Conservation (phyloP, 2,888 invertebrate species). For the Dioctria linearis region DNA sequence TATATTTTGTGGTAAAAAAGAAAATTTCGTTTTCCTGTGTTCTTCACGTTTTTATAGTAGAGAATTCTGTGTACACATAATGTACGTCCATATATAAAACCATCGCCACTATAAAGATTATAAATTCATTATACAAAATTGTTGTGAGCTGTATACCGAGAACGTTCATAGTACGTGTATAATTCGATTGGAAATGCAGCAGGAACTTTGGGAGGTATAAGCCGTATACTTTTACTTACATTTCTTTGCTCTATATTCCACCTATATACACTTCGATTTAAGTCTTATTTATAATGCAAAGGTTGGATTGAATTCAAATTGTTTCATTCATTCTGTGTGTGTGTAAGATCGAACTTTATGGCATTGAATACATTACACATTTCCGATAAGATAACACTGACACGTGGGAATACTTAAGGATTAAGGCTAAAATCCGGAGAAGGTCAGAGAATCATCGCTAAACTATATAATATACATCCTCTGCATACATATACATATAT, state of each 20-base stretch:
- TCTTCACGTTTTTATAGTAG: neutral
- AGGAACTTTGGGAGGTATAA: too few relatives aligned
- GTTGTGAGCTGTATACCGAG: neutral
- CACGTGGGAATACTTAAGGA: neutral
- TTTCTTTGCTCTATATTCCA: too few relatives aligned
- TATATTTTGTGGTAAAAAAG: neutral
- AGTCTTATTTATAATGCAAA: conserved; percentile 42
- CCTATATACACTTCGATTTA: neutral
- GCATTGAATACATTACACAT: neutral
- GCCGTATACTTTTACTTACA: neutral
- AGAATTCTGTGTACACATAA: neutral
- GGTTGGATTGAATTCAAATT: conserved; percentile 48
- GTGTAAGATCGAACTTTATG: conserved; percentile 6
- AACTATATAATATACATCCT: too few relatives aligned
- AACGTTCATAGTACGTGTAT: too few relatives aligned
- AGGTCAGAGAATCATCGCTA: neutral
- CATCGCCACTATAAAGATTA: conserved; percentile 32
- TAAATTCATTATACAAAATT: conserved; percentile 34
- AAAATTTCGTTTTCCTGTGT: neutral
- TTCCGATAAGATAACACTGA: neutral
- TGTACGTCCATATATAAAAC: neutral
- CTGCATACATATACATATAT: neutral
- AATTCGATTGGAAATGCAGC: too few relatives aligned
- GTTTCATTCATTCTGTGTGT: conserved; percentile 4
- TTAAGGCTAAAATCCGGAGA: neutral